Evolutionary conservation across 2,888 invertebrate genomes (phyloP).

Genomic region (Yponomeuta plumbellus): DNA sequence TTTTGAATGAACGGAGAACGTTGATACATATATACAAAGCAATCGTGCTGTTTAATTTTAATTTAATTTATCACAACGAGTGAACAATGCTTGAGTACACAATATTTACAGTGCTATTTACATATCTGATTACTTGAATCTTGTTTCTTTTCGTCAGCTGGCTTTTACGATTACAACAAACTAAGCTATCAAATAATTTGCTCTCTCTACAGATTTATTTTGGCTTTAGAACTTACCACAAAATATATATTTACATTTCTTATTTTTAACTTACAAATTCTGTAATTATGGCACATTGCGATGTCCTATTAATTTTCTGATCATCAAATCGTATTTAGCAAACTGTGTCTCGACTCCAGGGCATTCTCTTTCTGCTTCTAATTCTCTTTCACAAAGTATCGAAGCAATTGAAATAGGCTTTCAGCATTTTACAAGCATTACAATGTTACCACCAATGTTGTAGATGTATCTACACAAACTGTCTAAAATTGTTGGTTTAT

Average conservation of each 20-base stretch:
- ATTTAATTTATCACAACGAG: not conserved
- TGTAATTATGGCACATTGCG: not conserved
- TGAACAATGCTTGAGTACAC: not conserved
- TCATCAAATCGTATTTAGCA: not conserved
- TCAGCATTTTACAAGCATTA: no score
- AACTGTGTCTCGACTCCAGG: no score
- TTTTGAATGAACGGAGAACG: not conserved
- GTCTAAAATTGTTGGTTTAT: not conserved
- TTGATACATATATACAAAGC: not conserved
- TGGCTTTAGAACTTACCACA: not conserved
- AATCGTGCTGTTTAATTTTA: not conserved
- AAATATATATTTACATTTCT: constrained; percentile 2
- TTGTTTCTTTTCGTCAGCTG: not conserved
- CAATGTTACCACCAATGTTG: no score
- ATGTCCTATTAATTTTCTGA: not conserved
- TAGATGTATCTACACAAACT: not conserved
- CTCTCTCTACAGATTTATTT: not conserved
- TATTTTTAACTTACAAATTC: not conserved
- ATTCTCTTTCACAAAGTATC: no score
- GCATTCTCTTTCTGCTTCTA: no score
- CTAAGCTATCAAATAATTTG: not conserved
- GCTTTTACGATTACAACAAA: not conserved
- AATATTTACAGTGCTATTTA: constrained; percentile 3
- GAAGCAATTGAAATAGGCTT: no score
- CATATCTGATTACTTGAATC: not conserved